Evolutionary conservation across 2,797 vertebrate genomes (phyloP).

Genomic region (Odontamblyopus lacepedii): DNA sequence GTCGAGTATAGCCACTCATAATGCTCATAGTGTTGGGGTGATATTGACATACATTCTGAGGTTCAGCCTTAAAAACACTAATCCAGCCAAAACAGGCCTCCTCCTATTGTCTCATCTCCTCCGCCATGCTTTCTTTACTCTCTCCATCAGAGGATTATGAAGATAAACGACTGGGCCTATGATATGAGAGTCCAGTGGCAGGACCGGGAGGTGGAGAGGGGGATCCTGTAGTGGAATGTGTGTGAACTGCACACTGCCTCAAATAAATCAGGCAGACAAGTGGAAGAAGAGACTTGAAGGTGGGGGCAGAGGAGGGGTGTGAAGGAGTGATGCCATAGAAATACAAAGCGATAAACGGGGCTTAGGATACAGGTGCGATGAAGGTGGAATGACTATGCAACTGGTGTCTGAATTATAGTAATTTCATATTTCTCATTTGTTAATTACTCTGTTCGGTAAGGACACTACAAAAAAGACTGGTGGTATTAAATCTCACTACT

Average conservation of each 20-base stretch:
- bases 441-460: neutral
- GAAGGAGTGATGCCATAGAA: constrained; percentile 34
- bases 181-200: constrained; percentile 68
- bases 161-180: constrained; percentile 59
- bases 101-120: constrained; percentile 51
- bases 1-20: neutral
- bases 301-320: constrained; percentile 33
- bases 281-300: constrained; percentile 50
- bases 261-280: constrained; percentile 72
- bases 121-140: constrained; percentile 29
- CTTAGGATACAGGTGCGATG: constrained; percentile 58
- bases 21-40: neutral
- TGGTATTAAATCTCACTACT: too few relatives aligned
- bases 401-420: neutral
- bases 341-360: constrained; percentile 56
- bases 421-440: neutral
- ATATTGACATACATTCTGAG: neutral
- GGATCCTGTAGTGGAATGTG: constrained; percentile 72
- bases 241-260: constrained; percentile 72
- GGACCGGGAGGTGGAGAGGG: constrained; percentile 5
- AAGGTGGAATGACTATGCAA: constrained; percentile 20
- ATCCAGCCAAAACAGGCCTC: constrained; percentile 59
- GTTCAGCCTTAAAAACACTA: constrained; percentile 39
- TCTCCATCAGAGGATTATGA: constrained; percentile 53
- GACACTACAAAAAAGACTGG: too few relatives aligned